These are phyloP conservation scores for Sitodiplosis mosellana DNA, from an alignment of 1,140 invertebrate species.

Conservation along the genomic window DNA sequence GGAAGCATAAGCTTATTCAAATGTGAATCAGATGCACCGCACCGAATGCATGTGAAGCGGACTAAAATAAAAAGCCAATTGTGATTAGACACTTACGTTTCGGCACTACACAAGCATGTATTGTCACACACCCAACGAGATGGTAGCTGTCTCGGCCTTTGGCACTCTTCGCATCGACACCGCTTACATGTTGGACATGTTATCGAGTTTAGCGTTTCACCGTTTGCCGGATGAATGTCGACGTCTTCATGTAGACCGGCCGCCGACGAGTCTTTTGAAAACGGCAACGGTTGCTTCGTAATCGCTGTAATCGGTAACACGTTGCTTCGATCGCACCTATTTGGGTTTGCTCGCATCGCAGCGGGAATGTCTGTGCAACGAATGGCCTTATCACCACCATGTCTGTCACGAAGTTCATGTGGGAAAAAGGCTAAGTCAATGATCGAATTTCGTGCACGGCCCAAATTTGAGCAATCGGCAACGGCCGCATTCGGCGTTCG, in stretches of 20 bases:
- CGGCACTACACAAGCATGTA: slow-evolving; percentile 68
- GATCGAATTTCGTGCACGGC: no score
- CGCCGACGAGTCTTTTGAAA: slow-evolving; percentile 31
- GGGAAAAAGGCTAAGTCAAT: no score
- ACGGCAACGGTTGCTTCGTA: slow-evolving; percentile 36
- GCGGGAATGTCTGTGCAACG: no score
- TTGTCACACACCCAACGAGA: slow-evolving; percentile 74
- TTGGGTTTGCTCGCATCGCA: no score
- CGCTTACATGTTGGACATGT: slow-evolving; percentile 69
- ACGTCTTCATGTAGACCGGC: slow-evolving; percentile 7
- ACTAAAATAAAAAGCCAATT: no score
- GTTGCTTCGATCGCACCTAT: background rate
- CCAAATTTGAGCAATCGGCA: no score
- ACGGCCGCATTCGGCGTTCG: background rate
- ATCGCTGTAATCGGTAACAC: slow-evolving; percentile 19
- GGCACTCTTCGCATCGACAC: slow-evolving; percentile 74
- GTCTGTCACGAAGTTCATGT: no score
- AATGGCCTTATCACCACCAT: no score
- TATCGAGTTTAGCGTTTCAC: slow-evolving; percentile 35
- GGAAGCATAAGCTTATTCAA: no score
- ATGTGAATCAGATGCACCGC: no score
- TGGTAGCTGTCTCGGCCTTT: slow-evolving; percentile 62
- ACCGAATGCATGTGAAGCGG: no score
- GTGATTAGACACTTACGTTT: no score
- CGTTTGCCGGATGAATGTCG: slow-evolving; percentile 1